Conservation (phyloP, 2,797 vertebrate species). For the Merluccius polli region DNA sequence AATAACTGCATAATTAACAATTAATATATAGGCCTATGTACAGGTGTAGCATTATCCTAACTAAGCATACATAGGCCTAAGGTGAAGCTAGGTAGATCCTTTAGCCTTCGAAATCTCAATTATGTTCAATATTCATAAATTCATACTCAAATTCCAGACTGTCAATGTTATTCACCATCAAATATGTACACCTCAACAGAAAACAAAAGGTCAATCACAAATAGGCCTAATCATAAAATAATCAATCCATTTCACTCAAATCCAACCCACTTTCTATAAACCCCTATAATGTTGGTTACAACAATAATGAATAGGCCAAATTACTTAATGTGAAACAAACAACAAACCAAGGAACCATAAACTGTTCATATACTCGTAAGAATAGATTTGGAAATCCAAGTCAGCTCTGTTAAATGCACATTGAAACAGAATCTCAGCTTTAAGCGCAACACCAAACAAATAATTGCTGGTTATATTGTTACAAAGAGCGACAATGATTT, state of each 20-base stretch:
- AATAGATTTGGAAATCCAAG: too few species aligned
- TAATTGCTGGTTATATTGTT: not conserved
- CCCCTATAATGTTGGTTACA: not conserved
- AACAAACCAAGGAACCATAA: not conserved
- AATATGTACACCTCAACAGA: conserved; percentile 12
- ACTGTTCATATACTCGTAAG: not conserved
- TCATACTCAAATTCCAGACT: conserved; percentile 26
- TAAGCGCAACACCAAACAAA: not conserved
- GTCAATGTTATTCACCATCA: conserved; percentile 11
- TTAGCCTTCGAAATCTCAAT: conserved; percentile 17
- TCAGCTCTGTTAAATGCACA: too few species aligned
- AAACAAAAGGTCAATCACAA: not conserved
- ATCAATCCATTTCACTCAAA: not conserved
- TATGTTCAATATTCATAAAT: conserved; percentile 19
- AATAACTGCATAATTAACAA: not conserved
- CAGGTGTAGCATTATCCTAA: not conserved
- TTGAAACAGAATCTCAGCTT: not conserved
- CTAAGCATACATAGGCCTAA: conserved; percentile 7
- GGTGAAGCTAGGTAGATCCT: conserved; percentile 15
- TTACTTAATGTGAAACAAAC: not conserved
- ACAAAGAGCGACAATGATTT: not conserved
- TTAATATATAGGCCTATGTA: not conserved
- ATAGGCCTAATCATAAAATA: not conserved
- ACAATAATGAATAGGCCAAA: not conserved
- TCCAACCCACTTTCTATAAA: not conserved